phyloP scores from a whole-genome alignment of 2,113 vertebrate species.

The Lycaon pictus region DNA sequence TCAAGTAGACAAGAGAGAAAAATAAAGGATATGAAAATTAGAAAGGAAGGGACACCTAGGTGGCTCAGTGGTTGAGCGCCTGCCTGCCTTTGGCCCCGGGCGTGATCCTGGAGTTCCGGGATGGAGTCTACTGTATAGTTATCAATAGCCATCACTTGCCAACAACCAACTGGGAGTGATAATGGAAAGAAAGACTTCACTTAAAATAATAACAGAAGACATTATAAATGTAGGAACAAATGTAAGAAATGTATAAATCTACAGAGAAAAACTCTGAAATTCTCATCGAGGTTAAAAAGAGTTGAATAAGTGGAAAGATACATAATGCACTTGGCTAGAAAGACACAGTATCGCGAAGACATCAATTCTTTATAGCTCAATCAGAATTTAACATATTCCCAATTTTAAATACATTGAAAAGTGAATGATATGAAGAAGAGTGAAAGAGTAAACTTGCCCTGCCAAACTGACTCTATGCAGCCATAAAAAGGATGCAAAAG shows the following conservation, averaged over 20 bases:
- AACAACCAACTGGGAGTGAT: neutral
- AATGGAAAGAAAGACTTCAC: neutral
- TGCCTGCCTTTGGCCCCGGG: no score
- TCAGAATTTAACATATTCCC: neutral
- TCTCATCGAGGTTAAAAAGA: neutral
- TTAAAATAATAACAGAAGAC: slow-evolving; percentile 17
- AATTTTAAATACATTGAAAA: neutral
- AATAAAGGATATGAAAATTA: neutral
- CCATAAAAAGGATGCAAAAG: neutral
- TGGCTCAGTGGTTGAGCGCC: no score
- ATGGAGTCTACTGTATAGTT: neutral
- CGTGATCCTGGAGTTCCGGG: no score
- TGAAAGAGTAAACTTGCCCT: neutral
- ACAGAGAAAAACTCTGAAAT: neutral
- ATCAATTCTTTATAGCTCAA: neutral
- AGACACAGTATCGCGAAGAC: neutral
- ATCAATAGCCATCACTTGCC: neutral
- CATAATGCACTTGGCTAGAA: neutral
- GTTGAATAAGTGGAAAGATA: neutral
- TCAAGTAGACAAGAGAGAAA: neutral
- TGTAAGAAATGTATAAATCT: neutral
- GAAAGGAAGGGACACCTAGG: no score
- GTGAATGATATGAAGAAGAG: neutral
- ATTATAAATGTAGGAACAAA: neutral
- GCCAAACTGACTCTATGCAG: neutral